A percentile compares a stretch with the other conserved stretches of the same genome.
Evolutionary conservation across 2,888 invertebrate species (phyloP).

Genomic region (Rhamphomyia laevipes): DNA sequence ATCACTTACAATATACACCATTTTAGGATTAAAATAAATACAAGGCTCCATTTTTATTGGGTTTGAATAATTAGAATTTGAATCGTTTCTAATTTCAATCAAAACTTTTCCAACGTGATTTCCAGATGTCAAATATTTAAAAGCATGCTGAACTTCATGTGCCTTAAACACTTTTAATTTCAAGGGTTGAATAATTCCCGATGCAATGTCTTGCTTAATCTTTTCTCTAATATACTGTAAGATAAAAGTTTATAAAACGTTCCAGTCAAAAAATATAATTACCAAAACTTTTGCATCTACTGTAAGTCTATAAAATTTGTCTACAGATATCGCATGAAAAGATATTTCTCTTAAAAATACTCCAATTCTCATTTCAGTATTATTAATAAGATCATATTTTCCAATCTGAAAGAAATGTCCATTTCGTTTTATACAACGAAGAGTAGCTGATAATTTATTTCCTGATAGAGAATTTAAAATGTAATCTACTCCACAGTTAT

Average conservation of each 20-base stretch:
- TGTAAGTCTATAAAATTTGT: conserved; percentile 49
- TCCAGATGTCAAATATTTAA: conserved; percentile 50
- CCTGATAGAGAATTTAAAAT: conserved; percentile 89
- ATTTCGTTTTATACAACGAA: conserved; percentile 45
- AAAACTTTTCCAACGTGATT: conserved; percentile 70
- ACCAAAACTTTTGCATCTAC: conserved; percentile 35
- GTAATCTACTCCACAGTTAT: conserved; percentile 73
- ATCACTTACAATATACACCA: conserved; percentile 53
- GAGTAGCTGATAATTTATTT: conserved; percentile 69
- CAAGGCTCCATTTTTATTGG: conserved; percentile 27
- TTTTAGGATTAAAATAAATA: conserved; percentile 26
- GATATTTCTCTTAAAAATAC: conserved; percentile 57
- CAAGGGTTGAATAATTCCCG: conserved; percentile 58
- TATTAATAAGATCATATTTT: conserved; percentile 64
- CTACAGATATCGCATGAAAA: conserved; percentile 68
- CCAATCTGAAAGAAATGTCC: conserved; percentile 78
- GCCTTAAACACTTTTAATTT: conserved; percentile 49
- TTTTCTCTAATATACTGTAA: conserved; percentile 40
- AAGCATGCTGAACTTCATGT: conserved; percentile 59
- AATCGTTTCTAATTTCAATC: conserved; percentile 31
- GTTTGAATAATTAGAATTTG: conserved; percentile 19
- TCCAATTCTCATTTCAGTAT: conserved; percentile 52
- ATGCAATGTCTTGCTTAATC: conserved; percentile 49
- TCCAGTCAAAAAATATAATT: conserved; percentile 7
- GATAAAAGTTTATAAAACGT: too few species aligned